Percentiles rank a stretch among this genome's conserved stretches.
Conservation (phyloP, 2,888 invertebrate species). For the Pomacea canaliculata region DNA sequence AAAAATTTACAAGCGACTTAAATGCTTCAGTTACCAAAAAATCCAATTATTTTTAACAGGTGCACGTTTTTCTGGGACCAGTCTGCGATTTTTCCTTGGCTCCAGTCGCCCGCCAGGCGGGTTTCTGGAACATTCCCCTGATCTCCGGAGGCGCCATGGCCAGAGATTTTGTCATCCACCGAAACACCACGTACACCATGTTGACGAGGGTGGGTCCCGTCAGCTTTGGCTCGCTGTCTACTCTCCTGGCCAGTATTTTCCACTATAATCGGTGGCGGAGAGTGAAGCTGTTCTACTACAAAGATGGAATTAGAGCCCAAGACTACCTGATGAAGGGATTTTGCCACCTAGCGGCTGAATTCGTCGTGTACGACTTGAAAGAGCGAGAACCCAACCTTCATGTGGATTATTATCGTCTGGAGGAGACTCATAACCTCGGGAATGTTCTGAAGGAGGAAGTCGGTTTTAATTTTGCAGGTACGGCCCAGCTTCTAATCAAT, state of each 20-base stretch:
- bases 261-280: constrained; percentile 41
- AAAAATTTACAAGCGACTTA: too few species aligned
- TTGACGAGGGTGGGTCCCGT: constrained; percentile 74
- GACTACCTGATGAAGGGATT: constrained; percentile 78
- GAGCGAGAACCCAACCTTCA: constrained; percentile 33
- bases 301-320: constrained; percentile 74
- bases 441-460: constrained; percentile 50
- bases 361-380: constrained; percentile 75
- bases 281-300: constrained; percentile 80
- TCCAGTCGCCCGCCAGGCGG: constrained; percentile 81
- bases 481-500: constrained; percentile 26
- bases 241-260: constrained; percentile 38
- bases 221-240: constrained; percentile 52
- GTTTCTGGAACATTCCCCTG: constrained; percentile 88
- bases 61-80: constrained; percentile 65
- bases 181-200: constrained; percentile 76
- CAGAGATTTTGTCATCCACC: constrained; percentile 54
- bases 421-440: constrained; percentile 36
- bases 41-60: constrained; percentile 21
- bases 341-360: constrained; percentile 83
- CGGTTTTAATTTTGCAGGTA: constrained; percentile 56
- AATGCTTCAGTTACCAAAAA: too few species aligned
- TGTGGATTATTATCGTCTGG: constrained; percentile 50
- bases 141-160: constrained; percentile 76
- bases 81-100: constrained; percentile 79